These are phyloP conservation scores for Elachura formosa DNA, from an alignment of 2,113 vertebrate species.

Conservation along the genomic window DNA sequence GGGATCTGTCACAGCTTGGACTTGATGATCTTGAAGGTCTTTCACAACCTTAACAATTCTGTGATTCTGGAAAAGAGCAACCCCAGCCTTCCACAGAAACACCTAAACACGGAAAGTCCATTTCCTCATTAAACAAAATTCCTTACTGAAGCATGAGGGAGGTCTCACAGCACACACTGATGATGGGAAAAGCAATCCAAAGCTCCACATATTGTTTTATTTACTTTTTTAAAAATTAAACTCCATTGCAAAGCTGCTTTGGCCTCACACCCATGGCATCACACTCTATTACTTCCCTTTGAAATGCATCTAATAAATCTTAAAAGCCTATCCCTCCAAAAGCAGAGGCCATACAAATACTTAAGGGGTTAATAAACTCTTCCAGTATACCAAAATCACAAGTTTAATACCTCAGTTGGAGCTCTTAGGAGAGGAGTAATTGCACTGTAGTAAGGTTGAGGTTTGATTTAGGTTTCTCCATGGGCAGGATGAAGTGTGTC, in stretches of 20 bases:
- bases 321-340: conserved; percentile 1
- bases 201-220: conserved; percentile 10
- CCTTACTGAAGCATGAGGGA: not conserved
- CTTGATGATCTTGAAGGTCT: no score
- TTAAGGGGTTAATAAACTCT: conserved; percentile 61
- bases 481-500: conserved; percentile 49
- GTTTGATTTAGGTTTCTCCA: conserved; percentile 63
- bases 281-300: conserved; percentile 10
- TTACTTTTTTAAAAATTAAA: not conserved
- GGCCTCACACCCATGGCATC: conserved; percentile 30
- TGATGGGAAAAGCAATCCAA: not conserved
- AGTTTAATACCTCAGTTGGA: conserved; percentile 16
- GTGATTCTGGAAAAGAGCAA: not conserved
- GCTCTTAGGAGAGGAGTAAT: conserved; percentile 9
- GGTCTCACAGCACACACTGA: not conserved
- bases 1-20: not conserved
- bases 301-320: not conserved
- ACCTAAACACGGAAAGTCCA: not conserved
- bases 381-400: not conserved
- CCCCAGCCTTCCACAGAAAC: not conserved
- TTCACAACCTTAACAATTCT: not conserved
- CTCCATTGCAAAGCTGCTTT: not conserved
- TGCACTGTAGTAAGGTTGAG: not conserved
- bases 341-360: not conserved
- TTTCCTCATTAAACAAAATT: not conserved